These are phyloP conservation scores for Graphium colonna DNA, from an alignment of 2,888 invertebrate species.

Conservation along the genomic window DNA sequence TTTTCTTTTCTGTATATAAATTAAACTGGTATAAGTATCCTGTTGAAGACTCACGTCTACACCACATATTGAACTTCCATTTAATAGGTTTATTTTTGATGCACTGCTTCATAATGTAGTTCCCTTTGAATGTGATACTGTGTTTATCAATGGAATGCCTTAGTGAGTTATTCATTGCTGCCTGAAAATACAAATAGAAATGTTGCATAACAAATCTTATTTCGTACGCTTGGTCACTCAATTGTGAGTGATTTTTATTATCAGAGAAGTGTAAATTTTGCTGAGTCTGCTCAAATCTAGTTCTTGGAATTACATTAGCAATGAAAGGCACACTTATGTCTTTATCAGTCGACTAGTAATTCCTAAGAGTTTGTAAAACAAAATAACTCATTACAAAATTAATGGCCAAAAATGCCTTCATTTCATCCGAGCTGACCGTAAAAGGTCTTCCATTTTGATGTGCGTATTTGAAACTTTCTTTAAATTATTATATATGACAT, in stretches of 20 bases:
- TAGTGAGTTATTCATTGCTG: constrained; percentile 17
- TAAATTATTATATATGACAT: constrained; percentile 24
- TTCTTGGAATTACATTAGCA: constrained; percentile 28
- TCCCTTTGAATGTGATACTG: neutral
- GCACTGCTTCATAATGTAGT: too few relatives aligned
- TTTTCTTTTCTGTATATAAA: constrained; percentile 23
- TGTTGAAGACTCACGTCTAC: constrained; percentile 17
- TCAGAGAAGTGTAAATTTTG: too few relatives aligned
- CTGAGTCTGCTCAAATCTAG: too few relatives aligned
- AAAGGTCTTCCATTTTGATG: constrained; percentile 31
- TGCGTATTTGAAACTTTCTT: constrained; percentile 27
- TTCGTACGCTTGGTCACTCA: too few relatives aligned
- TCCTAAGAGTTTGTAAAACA: too few relatives aligned
- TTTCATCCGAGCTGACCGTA: constrained; percentile 24
- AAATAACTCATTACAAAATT: constrained; percentile 30
- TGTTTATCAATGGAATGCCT: constrained; percentile 2
- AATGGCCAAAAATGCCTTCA: constrained; percentile 30
- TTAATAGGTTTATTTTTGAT: constrained; percentile 18
- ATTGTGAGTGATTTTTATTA: constrained; percentile 7
- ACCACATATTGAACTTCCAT: constrained; percentile 21
- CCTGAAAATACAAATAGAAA: constrained; percentile 7
- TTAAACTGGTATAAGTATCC: too few relatives aligned
- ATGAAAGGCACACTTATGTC: constrained; percentile 31
- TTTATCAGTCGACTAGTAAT: too few relatives aligned
- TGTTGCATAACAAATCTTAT: too few relatives aligned